Evolutionary conservation across 2,888 invertebrate species (phyloP).

Genomic region (Hoplodrina ambigua): DNA sequence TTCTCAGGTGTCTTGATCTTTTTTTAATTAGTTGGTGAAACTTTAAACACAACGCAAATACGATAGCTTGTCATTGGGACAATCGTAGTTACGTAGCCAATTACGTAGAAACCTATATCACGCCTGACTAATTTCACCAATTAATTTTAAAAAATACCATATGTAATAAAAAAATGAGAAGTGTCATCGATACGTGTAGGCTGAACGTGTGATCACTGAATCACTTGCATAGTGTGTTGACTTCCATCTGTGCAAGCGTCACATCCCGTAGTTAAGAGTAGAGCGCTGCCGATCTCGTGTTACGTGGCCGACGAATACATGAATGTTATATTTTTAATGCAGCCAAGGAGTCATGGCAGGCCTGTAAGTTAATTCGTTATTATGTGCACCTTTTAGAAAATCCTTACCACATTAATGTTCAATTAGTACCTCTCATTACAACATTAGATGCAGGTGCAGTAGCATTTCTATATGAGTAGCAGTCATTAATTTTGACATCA

Average conservation of each 20-base stretch:
- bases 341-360: slow-evolving; percentile 93
- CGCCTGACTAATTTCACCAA: too few species aligned
- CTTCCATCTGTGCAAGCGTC: background rate
- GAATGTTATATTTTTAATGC: slow-evolving; percentile 81
- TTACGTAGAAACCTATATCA: background rate
- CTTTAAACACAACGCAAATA: too few species aligned
- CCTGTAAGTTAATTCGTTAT: slow-evolving; percentile 87
- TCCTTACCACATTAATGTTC: slow-evolving; percentile 5
- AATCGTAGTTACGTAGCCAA: background rate
- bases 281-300: background rate
- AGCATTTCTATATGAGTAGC: background rate
- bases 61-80: background rate
- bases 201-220: background rate
- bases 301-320: slow-evolving; percentile 22
- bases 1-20: too few species aligned
- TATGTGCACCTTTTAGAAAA: slow-evolving; percentile 52
- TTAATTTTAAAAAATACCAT: background rate
- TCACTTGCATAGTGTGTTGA: background rate
- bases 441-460: background rate
- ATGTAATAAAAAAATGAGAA: background rate
- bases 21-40: too few species aligned
- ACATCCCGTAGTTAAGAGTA: background rate
- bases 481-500: background rate
- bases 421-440: background rate
- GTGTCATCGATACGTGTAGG: background rate